Conservation (phyloP, 2,888 invertebrate genomes). For the Oxycera nigricornis region DNA sequence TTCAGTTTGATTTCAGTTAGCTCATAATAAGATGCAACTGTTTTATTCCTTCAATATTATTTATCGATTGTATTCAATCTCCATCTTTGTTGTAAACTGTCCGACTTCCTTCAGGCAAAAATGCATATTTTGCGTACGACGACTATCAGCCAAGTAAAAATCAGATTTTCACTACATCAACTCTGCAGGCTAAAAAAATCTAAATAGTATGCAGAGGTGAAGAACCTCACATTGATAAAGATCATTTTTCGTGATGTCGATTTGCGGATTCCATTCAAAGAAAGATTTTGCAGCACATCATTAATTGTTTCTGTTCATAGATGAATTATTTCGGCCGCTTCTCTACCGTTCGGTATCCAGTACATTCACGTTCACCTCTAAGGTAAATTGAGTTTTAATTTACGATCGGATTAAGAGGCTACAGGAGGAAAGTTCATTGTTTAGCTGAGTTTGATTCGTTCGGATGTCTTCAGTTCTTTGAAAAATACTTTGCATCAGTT, state of each 20-base stretch:
- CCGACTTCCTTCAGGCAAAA: no score
- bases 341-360: not conserved
- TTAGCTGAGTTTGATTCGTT: not conserved
- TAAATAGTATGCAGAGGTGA: constrained; percentile 36
- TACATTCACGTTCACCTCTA: constrained; percentile 21
- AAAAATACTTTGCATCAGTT: not conserved
- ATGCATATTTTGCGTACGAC: no score
- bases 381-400: constrained; percentile 35
- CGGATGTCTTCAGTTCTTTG: not conserved
- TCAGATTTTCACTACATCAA: no score
- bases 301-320: constrained; percentile 6
- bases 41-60: no score
- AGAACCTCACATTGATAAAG: constrained; percentile 23
- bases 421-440: not conserved
- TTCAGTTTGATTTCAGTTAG: no score
- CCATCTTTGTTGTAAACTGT: no score
- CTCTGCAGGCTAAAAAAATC: constrained; percentile 11
- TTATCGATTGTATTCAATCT: no score
- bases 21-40: no score
- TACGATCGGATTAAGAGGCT: constrained; percentile 11
- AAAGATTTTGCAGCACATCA: not conserved
- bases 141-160: no score
- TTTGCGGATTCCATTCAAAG: constrained; percentile 8
- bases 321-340: not conserved
- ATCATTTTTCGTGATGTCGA: constrained; percentile 32